Evolutionary conservation across 2,113 vertebrate species (phyloP).

Genomic region (Halcyon senegalensis): DNA sequence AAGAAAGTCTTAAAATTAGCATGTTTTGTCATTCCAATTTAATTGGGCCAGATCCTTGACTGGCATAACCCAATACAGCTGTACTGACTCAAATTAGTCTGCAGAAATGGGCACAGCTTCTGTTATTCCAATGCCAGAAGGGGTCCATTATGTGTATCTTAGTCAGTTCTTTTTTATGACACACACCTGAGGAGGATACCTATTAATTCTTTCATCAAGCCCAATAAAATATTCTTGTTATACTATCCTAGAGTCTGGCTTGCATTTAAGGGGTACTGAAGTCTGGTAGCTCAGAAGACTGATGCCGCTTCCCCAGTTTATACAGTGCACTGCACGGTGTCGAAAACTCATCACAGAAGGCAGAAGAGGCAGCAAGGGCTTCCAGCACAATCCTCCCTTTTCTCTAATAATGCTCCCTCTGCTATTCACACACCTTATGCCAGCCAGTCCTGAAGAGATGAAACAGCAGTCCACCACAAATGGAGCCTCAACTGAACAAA

Average conservation of each 20-base stretch:
- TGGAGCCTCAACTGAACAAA: accelerated
- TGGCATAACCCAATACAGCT: background rate
- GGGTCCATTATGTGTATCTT: background rate
- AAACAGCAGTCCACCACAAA: background rate
- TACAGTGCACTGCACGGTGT: accelerated
- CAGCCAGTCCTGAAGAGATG: background rate
- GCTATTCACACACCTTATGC: background rate
- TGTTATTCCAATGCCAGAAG: background rate
- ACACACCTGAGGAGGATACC: background rate
- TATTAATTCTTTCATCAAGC: background rate
- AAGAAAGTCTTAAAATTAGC: background rate
- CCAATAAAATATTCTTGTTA: background rate
- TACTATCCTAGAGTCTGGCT: background rate
- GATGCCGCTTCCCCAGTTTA: background rate
- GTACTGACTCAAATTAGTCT: background rate
- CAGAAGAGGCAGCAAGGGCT: background rate
- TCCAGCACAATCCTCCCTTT: background rate
- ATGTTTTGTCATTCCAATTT: background rate
- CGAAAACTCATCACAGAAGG: accelerated
- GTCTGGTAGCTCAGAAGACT: background rate
- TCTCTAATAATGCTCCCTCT: background rate
- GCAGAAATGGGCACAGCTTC: background rate
- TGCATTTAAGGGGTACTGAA: background rate
- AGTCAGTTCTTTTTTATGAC: background rate
- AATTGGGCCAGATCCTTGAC: background rate